Percentiles rank a stretch among this genome's conserved stretches.
Conservation (phyloP, 2,797 vertebrate species). For the Hypotaenidia philippensis region DNA sequence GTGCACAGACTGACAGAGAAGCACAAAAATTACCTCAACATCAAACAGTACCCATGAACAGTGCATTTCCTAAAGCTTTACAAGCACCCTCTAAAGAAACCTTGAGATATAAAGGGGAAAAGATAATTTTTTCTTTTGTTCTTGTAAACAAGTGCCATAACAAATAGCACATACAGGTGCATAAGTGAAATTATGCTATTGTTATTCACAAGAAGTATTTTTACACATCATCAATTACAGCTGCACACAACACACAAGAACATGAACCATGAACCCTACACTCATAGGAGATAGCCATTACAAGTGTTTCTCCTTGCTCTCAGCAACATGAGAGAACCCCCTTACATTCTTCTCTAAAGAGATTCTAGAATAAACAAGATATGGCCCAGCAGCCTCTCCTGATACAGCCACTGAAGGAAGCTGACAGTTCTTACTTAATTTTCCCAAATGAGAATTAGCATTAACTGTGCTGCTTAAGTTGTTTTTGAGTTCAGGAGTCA, state of each 20-base stretch:
- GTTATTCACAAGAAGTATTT: background rate
- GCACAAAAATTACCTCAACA: background rate
- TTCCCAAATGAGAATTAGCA: background rate
- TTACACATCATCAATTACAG: background rate
- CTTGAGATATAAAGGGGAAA: background rate
- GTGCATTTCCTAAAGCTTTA: background rate
- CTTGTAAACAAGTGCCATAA: background rate
- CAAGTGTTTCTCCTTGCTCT: background rate
- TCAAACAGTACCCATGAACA: background rate
- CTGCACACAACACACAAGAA: background rate
- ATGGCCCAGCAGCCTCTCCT: background rate
- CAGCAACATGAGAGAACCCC: background rate
- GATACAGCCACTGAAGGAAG: background rate
- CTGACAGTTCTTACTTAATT: background rate
- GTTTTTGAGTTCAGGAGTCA: background rate
- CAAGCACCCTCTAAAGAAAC: background rate
- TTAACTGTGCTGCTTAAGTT: background rate
- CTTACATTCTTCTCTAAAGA: background rate
- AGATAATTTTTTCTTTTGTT: background rate
- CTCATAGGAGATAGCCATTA: rapidly evolving
- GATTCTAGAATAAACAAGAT: background rate
- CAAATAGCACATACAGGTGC: background rate
- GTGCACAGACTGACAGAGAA: background rate
- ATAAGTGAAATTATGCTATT: background rate
- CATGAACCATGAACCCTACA: rapidly evolving